Percentiles rank a stretch among this genome's conserved stretches.
These are phyloP conservation scores for Vannuccia rotundouncinata DNA, from an alignment of 2,888 invertebrate genomes.

Conservation along the genomic window DNA sequence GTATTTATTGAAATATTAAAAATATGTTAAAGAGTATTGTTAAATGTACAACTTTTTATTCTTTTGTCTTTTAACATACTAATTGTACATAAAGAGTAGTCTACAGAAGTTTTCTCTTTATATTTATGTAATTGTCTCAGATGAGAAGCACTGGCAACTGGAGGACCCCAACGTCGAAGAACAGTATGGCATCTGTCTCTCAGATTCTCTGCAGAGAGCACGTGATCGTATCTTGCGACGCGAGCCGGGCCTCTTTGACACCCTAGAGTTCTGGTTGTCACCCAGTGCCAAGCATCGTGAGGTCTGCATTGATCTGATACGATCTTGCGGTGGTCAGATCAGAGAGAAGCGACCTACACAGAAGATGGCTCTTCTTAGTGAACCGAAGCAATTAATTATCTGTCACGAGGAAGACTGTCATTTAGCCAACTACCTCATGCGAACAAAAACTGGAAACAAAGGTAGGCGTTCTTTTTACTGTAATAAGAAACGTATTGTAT, in stretches of 20 bases:
- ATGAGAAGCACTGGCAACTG: constrained; percentile 69
- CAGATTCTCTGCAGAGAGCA: constrained; percentile 68
- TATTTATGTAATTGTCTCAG: too few species aligned
- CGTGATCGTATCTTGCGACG: constrained; percentile 58
- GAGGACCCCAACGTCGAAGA: constrained; percentile 73
- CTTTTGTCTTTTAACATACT: too few species aligned
- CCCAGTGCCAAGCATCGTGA: constrained; percentile 34
- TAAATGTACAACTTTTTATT: too few species aligned
- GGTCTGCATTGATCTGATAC: constrained; percentile 34
- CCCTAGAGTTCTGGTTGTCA: constrained; percentile 35
- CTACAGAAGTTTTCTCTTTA: too few species aligned
- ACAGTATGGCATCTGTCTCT: constrained; percentile 71
- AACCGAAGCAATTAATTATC: constrained; percentile 40
- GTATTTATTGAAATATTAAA: too few species aligned
- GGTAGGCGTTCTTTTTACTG: too few species aligned
- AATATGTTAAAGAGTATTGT: too few species aligned
- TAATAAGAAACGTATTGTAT: too few species aligned
- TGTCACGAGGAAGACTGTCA: constrained; percentile 40
- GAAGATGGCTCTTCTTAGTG: constrained; percentile 32
- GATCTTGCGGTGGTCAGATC: constrained; percentile 22
- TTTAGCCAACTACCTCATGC: constrained; percentile 33
- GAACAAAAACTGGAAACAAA: constrained; percentile 31
- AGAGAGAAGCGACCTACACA: constrained; percentile 32
- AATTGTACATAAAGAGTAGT: too few species aligned
- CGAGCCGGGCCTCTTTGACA: constrained; percentile 9